Conservation (phyloP, 2,113 vertebrate species). For the Azemiops feae region DNA sequence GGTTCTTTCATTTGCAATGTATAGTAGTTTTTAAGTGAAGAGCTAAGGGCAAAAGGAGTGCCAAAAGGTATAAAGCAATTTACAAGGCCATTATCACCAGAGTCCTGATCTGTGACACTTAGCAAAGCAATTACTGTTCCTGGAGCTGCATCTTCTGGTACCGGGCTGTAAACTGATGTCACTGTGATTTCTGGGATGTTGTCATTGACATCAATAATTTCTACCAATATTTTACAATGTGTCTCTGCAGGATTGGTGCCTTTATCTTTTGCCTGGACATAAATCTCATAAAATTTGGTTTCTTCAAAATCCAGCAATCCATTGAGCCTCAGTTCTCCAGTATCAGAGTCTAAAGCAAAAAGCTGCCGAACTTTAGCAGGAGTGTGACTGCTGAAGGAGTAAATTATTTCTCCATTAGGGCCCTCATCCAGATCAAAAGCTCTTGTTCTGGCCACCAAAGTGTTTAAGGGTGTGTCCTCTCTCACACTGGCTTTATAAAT, state of each 20-base stretch:
- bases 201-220: slow-evolving; percentile 77
- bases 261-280: slow-evolving; percentile 77
- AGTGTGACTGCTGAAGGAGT: slow-evolving; percentile 76
- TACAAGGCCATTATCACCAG: slow-evolving; percentile 73
- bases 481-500: slow-evolving; percentile 68
- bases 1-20: slow-evolving; percentile 71
- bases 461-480: slow-evolving; percentile 63
- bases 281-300: slow-evolving; percentile 69
- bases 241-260: slow-evolving; percentile 69
- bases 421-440: slow-evolving; percentile 79
- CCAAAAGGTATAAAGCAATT: slow-evolving; percentile 68
- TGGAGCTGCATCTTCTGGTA: slow-evolving; percentile 73
- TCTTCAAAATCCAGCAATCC: slow-evolving; percentile 77
- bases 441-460: slow-evolving; percentile 61
- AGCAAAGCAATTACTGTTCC: slow-evolving; percentile 75
- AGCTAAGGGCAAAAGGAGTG: slow-evolving; percentile 72
- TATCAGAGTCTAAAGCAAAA: slow-evolving; percentile 66
- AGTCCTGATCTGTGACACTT: slow-evolving; percentile 73
- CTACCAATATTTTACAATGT: slow-evolving; percentile 76
- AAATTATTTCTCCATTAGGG: slow-evolving; percentile 74
- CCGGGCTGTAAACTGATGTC: slow-evolving; percentile 72
- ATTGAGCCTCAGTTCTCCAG: slow-evolving; percentile 71
- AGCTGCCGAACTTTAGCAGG: slow-evolving; percentile 67
- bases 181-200: slow-evolving; percentile 74
- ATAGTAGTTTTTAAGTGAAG: slow-evolving; percentile 77